Evolutionary conservation across 2,888 invertebrate genomes (phyloP), one percentile per base, ranked within the genome.

Genomic region (Villa cingulata): DNA sequence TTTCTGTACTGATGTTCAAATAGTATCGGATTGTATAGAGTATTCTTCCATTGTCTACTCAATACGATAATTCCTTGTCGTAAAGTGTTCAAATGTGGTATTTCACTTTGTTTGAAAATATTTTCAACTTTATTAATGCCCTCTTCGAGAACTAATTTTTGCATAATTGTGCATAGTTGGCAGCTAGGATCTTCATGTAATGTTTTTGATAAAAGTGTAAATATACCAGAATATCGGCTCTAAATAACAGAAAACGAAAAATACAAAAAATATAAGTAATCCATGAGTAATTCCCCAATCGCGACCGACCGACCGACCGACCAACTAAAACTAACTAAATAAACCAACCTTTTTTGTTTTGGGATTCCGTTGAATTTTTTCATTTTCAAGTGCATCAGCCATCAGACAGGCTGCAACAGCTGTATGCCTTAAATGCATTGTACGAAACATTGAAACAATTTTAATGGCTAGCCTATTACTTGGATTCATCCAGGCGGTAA

Each of bases 401-500:
- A 96, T 96, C 16, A 95, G 76, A 60, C 90, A 91, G 45, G 94
- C 94, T 49, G 94, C 84, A 15, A 91, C 85, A 17, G 90, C 88
- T 4, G 88, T 86, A 27, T 84, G 80, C 46, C 89, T 72, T 41
- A 84, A 74, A 52, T 87, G 86, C 70, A 86, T 76, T 2, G 83
- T 83, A 37, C 86, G 76, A 56, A 87, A 78, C 72, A 92, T 75
- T 47, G 85, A 80, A 32, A 88, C 84, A 42, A 86, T 81, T 55
- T 87, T 78, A 51, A 87, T 86, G 42, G 91, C 86, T 51, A 95
- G 77, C 17, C 91, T 76, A 72, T 94, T 92, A 65, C 86, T 83
- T 0, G 95, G 94, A 74, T 92, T 94, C 83, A 96, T 84, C 96
- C 96, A 96, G 2, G 95, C 94, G 62, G 92, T 92, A 57, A 96